A percentile compares a stretch with the other conserved stretches of the same genome.
These are phyloP conservation scores for Drosophila repletoides DNA, from an alignment of 1,140 invertebrate genomes.

Conservation along the genomic window DNA sequence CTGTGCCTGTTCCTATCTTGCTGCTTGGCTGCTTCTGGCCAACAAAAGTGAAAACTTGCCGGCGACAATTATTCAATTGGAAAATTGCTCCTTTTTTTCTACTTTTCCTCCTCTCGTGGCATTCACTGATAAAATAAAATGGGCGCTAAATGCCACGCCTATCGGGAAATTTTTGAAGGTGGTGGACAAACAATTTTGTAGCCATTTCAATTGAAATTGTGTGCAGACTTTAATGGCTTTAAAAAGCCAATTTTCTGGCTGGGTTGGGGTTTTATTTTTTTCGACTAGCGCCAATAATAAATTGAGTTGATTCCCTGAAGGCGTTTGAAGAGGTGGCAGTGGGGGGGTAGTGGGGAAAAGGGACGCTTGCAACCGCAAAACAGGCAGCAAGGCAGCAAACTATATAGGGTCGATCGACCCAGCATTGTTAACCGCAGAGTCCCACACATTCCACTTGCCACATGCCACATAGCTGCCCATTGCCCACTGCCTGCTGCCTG, in stretches of 20 bases:
- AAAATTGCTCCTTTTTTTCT: constrained; percentile 68
- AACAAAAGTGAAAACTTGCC: constrained; percentile 77
- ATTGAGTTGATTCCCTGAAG: constrained; percentile 74
- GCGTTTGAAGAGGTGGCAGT: no score
- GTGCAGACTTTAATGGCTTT: constrained; percentile 56
- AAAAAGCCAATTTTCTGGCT: constrained; percentile 74
- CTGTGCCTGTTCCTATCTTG: constrained; percentile 11
- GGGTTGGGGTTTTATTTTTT: constrained; percentile 17
- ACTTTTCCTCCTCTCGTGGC: constrained; percentile 4
- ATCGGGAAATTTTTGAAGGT: constrained; percentile 39
- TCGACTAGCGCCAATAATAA: constrained; percentile 70
- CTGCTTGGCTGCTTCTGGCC: constrained; percentile 50
- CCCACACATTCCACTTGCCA: constrained; percentile 12
- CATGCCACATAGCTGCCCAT: constrained; percentile 33
- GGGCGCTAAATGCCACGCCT: constrained; percentile 30
- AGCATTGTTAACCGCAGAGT: constrained; percentile 72
- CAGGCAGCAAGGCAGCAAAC: no score
- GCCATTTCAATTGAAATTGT: constrained; percentile 75
- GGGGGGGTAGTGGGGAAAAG: no score
- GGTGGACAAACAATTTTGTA: constrained; percentile 56
- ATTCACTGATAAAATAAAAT: constrained; percentile 43
- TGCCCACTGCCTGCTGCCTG: constrained; percentile 21
- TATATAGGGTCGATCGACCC: constrained; percentile 52
- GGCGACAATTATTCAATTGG: constrained; percentile 80
- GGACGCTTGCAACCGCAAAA: constrained; percentile 49